Base-by-base conservation (phyloP, 1,140 invertebrate genomes). In the Mylabris phalerata region DNA sequence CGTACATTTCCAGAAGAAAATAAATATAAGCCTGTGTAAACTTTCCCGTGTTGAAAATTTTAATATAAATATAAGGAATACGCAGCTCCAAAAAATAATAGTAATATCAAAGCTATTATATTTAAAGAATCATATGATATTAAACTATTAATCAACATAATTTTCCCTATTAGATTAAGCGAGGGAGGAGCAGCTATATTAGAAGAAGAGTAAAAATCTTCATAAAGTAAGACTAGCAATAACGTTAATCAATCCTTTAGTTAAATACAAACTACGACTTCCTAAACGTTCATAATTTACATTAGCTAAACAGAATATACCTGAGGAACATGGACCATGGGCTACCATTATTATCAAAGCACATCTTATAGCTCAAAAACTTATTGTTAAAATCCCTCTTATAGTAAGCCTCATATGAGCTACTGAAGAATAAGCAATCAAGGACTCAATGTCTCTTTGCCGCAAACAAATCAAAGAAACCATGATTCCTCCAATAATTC, bases 241-340 rank as follows among this genome's bases (percentile, higher is more conserved):
- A 67, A 75, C 70, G 71, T 71, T 74, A 64, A 78, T 71, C 68
- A 76, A 65, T 0, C 75, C 74, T 27, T 76, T 77, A 75, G 75
- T 77, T 69, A 77, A 68, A 68, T 70, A 73, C 63, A 76, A 60
- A 51, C 72, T 77, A 45, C 75, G 76, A n/a, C 72, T 75, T 47
- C 50, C 11, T 64, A 75, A 64, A 3, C 77, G 76, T 63, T 83
- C 77, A 82, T 86, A 86, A 68, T 66, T 74, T 65, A 84, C 73
- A 81, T 83, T 84, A 32, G 79, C 77, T 72, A 86, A 77, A 81
- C 76, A 81, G 82, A 87, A 86, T 77, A 86, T 73, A 0, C 79
- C 82, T 3, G 84, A 86, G 51, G 83, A 86, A 79, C 79, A 82
- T 63, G 83, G 65, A 74, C 77, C 57, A 80, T 86, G 84, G 61